Conservation (phyloP, 2,888 invertebrate genomes). For the Ferrisia virgata region DNA sequence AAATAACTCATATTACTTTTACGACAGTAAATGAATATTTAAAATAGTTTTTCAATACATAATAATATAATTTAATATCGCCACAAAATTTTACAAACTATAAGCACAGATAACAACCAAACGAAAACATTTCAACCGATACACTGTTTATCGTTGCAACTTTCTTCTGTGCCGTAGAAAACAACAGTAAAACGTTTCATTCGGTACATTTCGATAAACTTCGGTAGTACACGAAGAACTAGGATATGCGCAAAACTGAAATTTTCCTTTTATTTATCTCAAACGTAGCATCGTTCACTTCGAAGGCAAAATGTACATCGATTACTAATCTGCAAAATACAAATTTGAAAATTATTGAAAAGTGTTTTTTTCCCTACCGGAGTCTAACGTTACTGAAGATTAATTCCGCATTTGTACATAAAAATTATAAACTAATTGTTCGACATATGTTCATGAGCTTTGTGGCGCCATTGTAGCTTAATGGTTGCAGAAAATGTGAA, state of each 20-base stretch:
- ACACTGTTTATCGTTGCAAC: constrained; percentile 31
- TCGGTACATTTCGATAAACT: not conserved
- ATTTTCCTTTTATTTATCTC: not conserved
- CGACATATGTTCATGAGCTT: not conserved
- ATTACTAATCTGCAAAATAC: constrained; percentile 3
- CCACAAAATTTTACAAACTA: not conserved
- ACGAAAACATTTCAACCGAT: constrained; percentile 7
- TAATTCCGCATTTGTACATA: not conserved
- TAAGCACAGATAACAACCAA: constrained; percentile 25
- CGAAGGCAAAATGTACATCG: constrained; percentile 4
- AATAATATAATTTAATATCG: constrained; percentile 12
- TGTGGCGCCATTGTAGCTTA: not conserved
- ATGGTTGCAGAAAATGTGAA: not conserved
- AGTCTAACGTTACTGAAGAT: not conserved
- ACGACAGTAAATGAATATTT: not conserved
- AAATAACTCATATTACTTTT: not conserved
- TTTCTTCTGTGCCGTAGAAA: constrained; percentile 35
- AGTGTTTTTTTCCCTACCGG: not conserved
- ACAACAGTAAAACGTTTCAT: constrained; percentile 14
- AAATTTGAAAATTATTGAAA: too few species aligned
- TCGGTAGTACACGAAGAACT: not conserved
- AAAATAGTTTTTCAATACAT: not conserved
- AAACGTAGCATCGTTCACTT: not conserved
- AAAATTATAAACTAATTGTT: too few species aligned
- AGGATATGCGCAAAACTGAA: constrained; percentile 4